phyloP scores from a whole-genome alignment of 2,797 vertebrate genomes.

The Silurus aristotelis region DNA sequence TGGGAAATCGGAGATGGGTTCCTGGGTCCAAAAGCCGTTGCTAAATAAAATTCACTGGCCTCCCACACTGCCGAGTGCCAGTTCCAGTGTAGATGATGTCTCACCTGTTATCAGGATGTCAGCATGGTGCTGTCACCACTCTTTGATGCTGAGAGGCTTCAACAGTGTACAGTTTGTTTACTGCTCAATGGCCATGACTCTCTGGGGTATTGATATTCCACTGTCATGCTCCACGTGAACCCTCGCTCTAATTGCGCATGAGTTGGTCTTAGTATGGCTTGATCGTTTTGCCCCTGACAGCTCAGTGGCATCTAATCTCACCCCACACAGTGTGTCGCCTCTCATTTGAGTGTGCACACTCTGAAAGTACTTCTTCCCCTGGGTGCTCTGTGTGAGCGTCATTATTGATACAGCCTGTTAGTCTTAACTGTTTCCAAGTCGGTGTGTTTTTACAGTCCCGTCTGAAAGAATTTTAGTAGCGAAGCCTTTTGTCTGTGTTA shows the following conservation, averaged over 20 bases:
- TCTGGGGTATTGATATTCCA: slow-evolving; percentile 51
- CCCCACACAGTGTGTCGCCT: slow-evolving; percentile 66
- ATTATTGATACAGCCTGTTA: slow-evolving; percentile 61
- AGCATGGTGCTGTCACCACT: slow-evolving; percentile 20
- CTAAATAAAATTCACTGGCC: slow-evolving; percentile 45
- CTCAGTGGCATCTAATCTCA: slow-evolving; percentile 68
- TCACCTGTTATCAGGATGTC: slow-evolving; percentile 23
- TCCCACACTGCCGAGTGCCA: slow-evolving; percentile 21
- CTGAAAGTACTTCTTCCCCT: slow-evolving; percentile 52
- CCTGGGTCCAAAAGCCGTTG: slow-evolving; percentile 21
- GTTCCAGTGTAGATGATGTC: slow-evolving; percentile 21
- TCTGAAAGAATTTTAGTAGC: not conserved
- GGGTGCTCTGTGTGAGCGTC: slow-evolving; percentile 51
- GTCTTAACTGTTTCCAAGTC: slow-evolving; percentile 57
- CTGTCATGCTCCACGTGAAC: slow-evolving; percentile 51
- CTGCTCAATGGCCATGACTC: slow-evolving; percentile 46
- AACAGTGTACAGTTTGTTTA: slow-evolving; percentile 69
- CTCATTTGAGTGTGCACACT: slow-evolving; percentile 67
- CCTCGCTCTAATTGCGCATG: slow-evolving; percentile 69
- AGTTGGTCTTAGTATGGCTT: slow-evolving; percentile 67
- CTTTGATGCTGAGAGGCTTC: slow-evolving; percentile 67
- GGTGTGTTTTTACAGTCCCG: slow-evolving; percentile 20
- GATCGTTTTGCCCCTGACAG: slow-evolving; percentile 68
- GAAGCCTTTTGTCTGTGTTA: not conserved
- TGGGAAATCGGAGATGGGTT: slow-evolving; percentile 30